A percentile compares a stretch with the other conserved stretches of the same genome.
Conservation (phyloP, 2,888 invertebrate species). For the Nycteola revayana region DNA sequence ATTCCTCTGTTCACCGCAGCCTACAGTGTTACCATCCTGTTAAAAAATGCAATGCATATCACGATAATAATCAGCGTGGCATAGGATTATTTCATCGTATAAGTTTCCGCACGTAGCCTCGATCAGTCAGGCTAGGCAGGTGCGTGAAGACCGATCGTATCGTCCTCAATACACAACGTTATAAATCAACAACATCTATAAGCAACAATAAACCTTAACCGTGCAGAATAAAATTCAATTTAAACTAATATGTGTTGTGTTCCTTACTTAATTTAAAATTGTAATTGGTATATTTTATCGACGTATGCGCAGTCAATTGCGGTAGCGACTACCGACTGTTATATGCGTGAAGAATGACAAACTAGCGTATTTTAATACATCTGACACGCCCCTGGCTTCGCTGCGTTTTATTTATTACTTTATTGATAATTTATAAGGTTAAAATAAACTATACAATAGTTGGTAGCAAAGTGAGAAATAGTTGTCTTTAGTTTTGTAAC, state of each 20-base stretch:
- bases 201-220: constrained; percentile 8
- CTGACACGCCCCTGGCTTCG: constrained; percentile 13
- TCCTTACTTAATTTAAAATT: constrained; percentile 21
- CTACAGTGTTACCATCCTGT: too few relatives aligned
- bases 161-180: constrained; percentile 28
- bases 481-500: too few relatives aligned
- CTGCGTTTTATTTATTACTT: constrained; percentile 7
- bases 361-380: constrained; percentile 36
- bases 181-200: constrained; percentile 5
- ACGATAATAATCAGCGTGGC: constrained; percentile 25
- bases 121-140: constrained; percentile 60
- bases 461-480: too few relatives aligned
- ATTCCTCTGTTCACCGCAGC: too few relatives aligned
- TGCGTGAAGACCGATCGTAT: constrained; percentile 44
- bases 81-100: constrained; percentile 38
- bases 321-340: constrained; percentile 47
- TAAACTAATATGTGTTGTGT: constrained; percentile 4
- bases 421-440: constrained; percentile 3
- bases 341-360: constrained; percentile 60
- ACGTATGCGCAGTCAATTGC: constrained; percentile 50
- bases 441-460: too few relatives aligned
- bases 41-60: too few relatives aligned
- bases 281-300: constrained; percentile 40
- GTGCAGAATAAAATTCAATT: constrained; percentile 3
- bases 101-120: constrained; percentile 47